Conservation (phyloP, 2,113 vertebrate species). For the Antigone vipio region DNA sequence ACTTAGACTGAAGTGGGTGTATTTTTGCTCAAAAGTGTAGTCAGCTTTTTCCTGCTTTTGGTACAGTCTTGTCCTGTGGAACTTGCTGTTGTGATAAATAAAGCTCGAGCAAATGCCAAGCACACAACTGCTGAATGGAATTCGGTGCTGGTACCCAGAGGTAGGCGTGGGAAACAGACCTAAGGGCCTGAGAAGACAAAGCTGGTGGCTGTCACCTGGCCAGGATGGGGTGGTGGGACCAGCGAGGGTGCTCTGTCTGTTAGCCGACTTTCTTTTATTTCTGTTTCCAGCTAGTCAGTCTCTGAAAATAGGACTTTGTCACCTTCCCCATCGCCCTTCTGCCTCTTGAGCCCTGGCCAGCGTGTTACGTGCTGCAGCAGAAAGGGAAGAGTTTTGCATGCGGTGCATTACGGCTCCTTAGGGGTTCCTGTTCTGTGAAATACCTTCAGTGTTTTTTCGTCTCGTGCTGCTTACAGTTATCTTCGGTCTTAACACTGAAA, state of each 20-base stretch:
- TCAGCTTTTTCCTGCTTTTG: neutral
- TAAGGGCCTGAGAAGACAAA: neutral
- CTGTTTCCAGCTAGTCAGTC: neutral
- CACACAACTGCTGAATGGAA: neutral
- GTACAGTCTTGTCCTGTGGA: neutral
- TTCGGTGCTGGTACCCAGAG: neutral
- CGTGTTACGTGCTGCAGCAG: neutral
- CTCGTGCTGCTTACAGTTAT: neutral
- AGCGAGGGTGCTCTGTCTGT: neutral
- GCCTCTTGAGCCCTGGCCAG: neutral
- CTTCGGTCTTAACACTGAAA: rapidly evolving
- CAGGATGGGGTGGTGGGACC: neutral
- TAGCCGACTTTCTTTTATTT: neutral
- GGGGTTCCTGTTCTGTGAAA: neutral
- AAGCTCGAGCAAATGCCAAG: neutral
- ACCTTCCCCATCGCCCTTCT: neutral
- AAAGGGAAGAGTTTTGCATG: neutral
- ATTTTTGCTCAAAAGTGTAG: neutral
- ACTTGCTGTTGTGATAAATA: neutral
- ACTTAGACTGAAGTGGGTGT: neutral
- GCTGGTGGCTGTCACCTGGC: neutral
- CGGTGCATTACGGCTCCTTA: neutral
- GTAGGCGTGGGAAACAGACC: neutral
- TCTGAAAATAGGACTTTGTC: neutral
- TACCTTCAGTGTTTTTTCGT: neutral